These are phyloP conservation scores for Hemicentrotus pulcherrimus DNA, from an alignment of 35 echinoderm and acorn worm genomes.

Conservation along the genomic window DNA sequence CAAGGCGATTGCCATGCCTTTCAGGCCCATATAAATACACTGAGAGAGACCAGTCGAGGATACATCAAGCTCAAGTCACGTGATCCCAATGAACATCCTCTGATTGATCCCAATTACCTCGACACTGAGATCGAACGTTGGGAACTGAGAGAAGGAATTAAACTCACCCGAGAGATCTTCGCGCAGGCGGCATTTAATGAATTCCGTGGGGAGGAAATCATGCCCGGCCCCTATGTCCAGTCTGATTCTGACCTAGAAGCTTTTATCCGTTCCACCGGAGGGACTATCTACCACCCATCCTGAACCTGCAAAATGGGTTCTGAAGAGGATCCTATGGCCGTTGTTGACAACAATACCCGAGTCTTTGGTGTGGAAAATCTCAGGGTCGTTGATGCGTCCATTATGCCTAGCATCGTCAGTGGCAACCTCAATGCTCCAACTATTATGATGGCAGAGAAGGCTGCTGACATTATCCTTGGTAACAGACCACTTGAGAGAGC, in stretches of 20 bases:
- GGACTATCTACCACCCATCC: constrained; percentile 87
- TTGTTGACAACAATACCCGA: constrained; percentile 75
- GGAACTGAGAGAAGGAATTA: constrained; percentile 81
- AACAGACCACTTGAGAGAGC: constrained; percentile 54
- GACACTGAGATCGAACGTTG: constrained; percentile 82
- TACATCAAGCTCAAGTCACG: constrained; percentile 70
- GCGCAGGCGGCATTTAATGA: constrained; percentile 77
- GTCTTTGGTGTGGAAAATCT: constrained; percentile 88
- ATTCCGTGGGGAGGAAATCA: constrained; percentile 75
- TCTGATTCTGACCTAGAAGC: constrained; percentile 80
- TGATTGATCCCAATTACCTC: constrained; percentile 91
- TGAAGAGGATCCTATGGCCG: constrained; percentile 87
- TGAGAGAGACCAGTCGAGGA: constrained; percentile 73
- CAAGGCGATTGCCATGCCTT: constrained; percentile 80
- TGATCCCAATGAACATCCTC: constrained; percentile 69
- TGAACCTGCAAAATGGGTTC: constrained; percentile 93
- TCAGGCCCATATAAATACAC: constrained; percentile 82
- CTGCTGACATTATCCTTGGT: constrained; percentile 88
- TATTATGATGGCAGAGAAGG: constrained; percentile 96
- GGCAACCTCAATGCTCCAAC: constrained; percentile 93
- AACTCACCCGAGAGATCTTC: constrained; percentile 81
- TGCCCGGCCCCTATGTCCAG: constrained; percentile 66
- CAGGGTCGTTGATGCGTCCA: constrained; percentile 85
- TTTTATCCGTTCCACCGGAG: constrained; percentile 68
- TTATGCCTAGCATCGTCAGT: constrained; percentile 92